A percentile compares a stretch with the other conserved stretches of the same genome.
phyloP scores from a whole-genome alignment of 2,888 invertebrate species.

The Eustalomyia histrio region DNA sequence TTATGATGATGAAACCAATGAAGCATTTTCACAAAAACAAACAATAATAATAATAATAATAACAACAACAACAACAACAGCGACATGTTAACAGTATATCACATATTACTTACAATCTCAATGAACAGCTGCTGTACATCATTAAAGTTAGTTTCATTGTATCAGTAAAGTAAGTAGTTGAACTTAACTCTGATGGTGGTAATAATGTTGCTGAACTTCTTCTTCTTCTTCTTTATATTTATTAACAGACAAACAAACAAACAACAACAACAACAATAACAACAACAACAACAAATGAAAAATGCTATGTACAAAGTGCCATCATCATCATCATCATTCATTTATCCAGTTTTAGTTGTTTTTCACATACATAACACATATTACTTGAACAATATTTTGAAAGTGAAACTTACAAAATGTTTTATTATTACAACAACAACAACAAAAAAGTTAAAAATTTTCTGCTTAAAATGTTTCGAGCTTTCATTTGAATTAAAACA shows the following conservation, averaged over 20 bases:
- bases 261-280: too few species aligned
- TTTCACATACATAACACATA: not conserved
- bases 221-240: not conserved
- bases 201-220: conserved; percentile 57
- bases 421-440: conserved; percentile 34
- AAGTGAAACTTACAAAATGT: conserved; percentile 61
- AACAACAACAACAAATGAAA: too few species aligned
- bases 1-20: conserved; percentile 32
- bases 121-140: conserved; percentile 45
- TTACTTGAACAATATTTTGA: conserved; percentile 23
- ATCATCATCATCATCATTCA: conserved; percentile 51
- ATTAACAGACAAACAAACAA: conserved; percentile 5
- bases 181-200: conserved; percentile 20
- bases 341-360: not conserved
- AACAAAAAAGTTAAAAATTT: not conserved
- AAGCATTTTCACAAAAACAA: conserved; percentile 29
- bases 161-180: conserved; percentile 21
- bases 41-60: not conserved
- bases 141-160: not conserved
- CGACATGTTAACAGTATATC: conserved; percentile 26
- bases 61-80: not conserved
- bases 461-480: conserved; percentile 5
- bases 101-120: conserved; percentile 28
- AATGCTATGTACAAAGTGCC: conserved; percentile 38
- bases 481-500: conserved; percentile 41